Evolutionary conservation across 2,113 vertebrate species (phyloP).

Genomic region (Peromyscus polionotus): DNA sequence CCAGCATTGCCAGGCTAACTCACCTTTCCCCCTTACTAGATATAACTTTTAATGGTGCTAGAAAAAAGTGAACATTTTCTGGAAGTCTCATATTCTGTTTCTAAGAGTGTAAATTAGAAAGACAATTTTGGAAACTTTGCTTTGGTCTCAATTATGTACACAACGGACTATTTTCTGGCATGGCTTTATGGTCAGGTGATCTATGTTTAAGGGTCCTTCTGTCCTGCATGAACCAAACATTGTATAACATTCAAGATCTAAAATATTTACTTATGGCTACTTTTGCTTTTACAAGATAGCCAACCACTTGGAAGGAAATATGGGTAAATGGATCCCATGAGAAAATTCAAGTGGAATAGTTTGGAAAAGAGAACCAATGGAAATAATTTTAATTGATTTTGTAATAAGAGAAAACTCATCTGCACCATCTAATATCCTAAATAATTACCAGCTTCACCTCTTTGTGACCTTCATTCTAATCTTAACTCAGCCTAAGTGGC

Average conservation of each 20-base stretch:
- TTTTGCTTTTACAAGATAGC: neutral
- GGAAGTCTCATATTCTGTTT: neutral
- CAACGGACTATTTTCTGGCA: neutral
- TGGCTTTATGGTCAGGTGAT: neutral
- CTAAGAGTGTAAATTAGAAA: conserved; percentile 23
- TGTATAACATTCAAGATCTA: neutral
- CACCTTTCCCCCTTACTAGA: neutral
- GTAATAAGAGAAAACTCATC: neutral
- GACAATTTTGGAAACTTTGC: neutral
- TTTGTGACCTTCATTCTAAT: neutral
- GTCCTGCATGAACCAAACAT: neutral
- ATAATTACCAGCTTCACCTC: neutral
- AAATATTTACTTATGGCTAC: neutral
- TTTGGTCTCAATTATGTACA: neutral
- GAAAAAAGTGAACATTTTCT: conserved; percentile 20
- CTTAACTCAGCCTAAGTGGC: neutral
- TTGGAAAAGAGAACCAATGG: neutral
- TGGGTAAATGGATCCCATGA: neutral
- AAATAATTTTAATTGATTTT: neutral
- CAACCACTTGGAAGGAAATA: neutral
- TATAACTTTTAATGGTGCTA: neutral
- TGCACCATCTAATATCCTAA: neutral
- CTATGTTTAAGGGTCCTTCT: neutral
- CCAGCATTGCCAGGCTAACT: neutral
- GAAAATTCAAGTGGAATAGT: neutral